Percentiles rank a stretch among this genome's conserved stretches.
These are phyloP conservation scores for Hippocampus abdominalis DNA, from an alignment of 2,113 vertebrate genomes.

Conservation along the genomic window DNA sequence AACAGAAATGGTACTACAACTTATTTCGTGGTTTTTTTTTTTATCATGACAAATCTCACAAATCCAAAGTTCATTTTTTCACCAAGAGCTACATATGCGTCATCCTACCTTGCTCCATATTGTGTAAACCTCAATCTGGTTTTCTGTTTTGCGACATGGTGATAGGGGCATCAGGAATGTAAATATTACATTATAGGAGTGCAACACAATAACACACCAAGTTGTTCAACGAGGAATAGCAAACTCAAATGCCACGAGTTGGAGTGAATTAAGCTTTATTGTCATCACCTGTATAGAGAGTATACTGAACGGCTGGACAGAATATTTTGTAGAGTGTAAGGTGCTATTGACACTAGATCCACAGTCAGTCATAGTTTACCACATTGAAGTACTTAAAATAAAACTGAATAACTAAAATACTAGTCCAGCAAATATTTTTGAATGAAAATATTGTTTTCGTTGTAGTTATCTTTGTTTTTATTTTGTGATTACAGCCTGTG, in stretches of 20 bases:
- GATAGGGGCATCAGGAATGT: neutral
- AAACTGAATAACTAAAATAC: neutral
- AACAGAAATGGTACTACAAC: conserved; percentile 79
- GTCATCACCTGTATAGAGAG: neutral
- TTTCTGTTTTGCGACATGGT: too few species aligned
- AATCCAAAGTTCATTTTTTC: too few species aligned
- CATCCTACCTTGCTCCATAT: too few species aligned
- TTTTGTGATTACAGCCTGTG: neutral
- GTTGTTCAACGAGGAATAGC: neutral
- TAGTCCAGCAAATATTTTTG: neutral
- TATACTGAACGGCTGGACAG: neutral
- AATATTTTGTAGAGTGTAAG: neutral
- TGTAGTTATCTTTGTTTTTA: neutral
- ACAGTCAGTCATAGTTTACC: neutral
- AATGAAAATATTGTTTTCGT: neutral
- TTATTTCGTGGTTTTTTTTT: neutral
- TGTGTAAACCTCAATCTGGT: too few species aligned
- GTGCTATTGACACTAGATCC: too few species aligned
- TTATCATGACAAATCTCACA: neutral
- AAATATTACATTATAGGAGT: neutral
- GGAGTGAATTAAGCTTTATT: neutral
- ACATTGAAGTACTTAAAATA: neutral
- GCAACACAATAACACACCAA: neutral
- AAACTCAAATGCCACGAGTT: neutral
- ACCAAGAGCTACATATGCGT: too few species aligned